Evolutionary conservation across 1,140 invertebrate genomes (phyloP).

Genomic region (Aphis gossypii): DNA sequence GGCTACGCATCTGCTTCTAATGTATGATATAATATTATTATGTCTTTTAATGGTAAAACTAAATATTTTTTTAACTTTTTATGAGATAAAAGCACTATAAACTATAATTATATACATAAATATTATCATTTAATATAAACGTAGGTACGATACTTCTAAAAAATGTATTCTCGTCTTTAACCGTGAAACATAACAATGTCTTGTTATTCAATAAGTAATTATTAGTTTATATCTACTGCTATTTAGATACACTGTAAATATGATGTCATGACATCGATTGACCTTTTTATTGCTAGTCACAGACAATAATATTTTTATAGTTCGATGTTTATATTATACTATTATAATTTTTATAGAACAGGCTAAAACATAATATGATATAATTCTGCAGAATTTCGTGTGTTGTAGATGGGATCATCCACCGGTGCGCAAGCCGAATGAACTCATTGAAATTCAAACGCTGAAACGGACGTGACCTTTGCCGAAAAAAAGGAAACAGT

Average conservation of each 20-base stretch:
- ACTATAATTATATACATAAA: no score
- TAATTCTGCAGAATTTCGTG: not conserved
- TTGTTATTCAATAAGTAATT: not conserved
- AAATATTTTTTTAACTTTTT: not conserved
- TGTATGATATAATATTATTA: not conserved
- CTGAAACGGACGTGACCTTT: conserved; percentile 26
- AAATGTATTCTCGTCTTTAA: not conserved
- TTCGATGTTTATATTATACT: not conserved
- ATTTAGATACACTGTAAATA: not conserved
- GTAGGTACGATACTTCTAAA: no score
- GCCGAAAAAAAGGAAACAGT: not conserved
- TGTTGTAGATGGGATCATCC: not conserved
- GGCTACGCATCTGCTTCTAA: not conserved
- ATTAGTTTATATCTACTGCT: not conserved
- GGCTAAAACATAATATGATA: not conserved
- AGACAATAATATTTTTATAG: not conserved
- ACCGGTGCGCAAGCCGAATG: not conserved
- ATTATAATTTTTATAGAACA: not conserved
- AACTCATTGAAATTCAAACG: conserved; percentile 3
- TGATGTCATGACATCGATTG: not conserved
- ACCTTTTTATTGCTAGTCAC: not conserved
- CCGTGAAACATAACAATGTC: not conserved
- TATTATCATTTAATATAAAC: no score
- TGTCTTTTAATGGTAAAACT: not conserved
- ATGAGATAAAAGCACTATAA: not conserved